Evolutionary conservation across 1,140 invertebrate species (phyloP), one percentile per base, ranked within the genome.

Genomic region (Galendromus occidentalis): DNA sequence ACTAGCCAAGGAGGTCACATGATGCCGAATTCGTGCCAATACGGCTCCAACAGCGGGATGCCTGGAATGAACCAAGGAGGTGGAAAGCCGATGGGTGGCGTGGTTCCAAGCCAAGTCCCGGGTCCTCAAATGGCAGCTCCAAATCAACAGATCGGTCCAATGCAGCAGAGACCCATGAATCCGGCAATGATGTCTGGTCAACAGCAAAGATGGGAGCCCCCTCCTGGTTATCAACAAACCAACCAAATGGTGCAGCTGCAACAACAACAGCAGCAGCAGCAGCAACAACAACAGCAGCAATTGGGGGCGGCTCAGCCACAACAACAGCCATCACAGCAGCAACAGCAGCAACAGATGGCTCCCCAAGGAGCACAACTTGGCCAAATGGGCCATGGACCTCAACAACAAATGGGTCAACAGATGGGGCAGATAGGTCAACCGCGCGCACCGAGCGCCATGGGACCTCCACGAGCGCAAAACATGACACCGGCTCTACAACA

Each of bases 401-500:
- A 30, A n/a, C 65, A 66, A 25, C 42, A 22, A 18, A 33, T 44
- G 9, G 44, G 42, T 22, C 12, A 68, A 17, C 45, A 59, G 17
- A 14, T 14, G 25, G 17, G n/a, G 28, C 44, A 17, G 33, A 7
- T 55, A 25, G 7, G 68, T 66, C 12, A 30, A 12, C 20, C 64
- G 47, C 51, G 59, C 28, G 65, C 65, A 30, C 20, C 64, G 9
- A 22, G 41, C n/a, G 67, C 25, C 9, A 65, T 69, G 44, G 68
- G 69, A 12, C 66, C 68, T 41, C 65, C 66, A 39, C 71, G 67
- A 18, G 66, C 45, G 64, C 66, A 63, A 42, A 30, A 20, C 22
- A 69, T 70, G 68, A 71, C 70, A 29, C 85, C 86, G 71, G 87
- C 88, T 30, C 75, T 95, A 41, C 87, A 92, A 68, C 87, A 92